Base-by-base conservation (phyloP, 2,888 invertebrate species). In the Apodemia mormo region DNA sequence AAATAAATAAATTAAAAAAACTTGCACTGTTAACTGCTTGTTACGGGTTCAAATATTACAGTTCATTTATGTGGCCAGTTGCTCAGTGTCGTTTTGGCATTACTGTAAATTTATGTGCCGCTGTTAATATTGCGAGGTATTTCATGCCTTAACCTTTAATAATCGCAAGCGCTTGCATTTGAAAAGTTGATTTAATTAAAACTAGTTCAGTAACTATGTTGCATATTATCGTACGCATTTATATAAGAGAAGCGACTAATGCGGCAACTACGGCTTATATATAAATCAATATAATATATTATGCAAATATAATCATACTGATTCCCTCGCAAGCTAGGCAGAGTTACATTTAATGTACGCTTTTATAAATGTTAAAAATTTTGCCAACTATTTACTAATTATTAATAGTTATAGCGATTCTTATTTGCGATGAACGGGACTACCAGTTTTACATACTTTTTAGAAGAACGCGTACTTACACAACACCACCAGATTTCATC, bases 181-280 rank as follows among this genome's bases (percentile, higher is more conserved):
- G 74, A 72, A 73, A 72, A 71, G 74, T 75, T 70, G 73, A 72
- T 74, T 75, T 72, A 74, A 73, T 74, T 76, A 68, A 70, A 76
- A 74, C 76, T 71, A 70, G 76, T 76, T 71, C 58, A 61, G 33
- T 61, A 61, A 61, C 58, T 56, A 61, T 30, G 58, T 61, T 61
- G 58, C 58, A 30, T 2, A 30, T 30, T 12, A 61, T 61, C 30
- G 14, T 33, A 33, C 30, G 33, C 30, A 61, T 61, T 61, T 61
- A 61, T 61, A 30, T 33, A 61, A 61, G 10, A 61, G 58, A 61
- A 61, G 58, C 30, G 58, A 30, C 58, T 14, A 14, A 0, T 12
- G 45, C 12, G 1, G 45, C 12, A 12, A 12, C 45, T 45, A 10
- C 45, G 45, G 9, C 2, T 45, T 45, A 45, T 8, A 6, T 7